Conservation (phyloP, 2,888 invertebrate species). For the Cantharis rufa region DNA sequence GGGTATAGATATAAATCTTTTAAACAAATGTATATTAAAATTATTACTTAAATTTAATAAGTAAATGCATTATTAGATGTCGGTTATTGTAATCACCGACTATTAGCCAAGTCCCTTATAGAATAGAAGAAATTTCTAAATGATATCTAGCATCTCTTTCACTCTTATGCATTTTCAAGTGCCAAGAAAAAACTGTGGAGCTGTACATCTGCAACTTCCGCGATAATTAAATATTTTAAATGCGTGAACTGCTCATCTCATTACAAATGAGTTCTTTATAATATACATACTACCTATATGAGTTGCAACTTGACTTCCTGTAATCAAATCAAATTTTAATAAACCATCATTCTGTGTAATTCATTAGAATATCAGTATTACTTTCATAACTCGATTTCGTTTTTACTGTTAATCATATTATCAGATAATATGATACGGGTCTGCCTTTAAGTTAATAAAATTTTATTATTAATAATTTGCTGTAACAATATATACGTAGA, state of each 20-base stretch:
- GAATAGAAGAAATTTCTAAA: neutral
- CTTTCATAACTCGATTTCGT: constrained; percentile 27
- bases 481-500: no score
- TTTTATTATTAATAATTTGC: neutral
- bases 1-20: neutral
- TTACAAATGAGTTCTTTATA: neutral
- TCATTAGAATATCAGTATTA: constrained; percentile 32
- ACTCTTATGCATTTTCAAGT: neutral
- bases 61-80: neutral
- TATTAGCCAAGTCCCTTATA: neutral
- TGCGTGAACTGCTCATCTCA: neutral
- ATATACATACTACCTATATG: constrained; percentile 9
- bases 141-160: neutral
- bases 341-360: constrained; percentile 32
- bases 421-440: neutral
- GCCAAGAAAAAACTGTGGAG: constrained; percentile 1
- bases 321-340: constrained; percentile 37
- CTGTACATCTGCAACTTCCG: constrained; percentile 19
- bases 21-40: neutral
- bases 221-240: constrained; percentile 18
- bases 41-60: neutral
- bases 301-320: constrained; percentile 36
- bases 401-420: constrained; percentile 26
- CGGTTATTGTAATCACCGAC: neutral
- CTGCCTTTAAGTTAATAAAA: neutral